Evolutionary conservation across 2,888 invertebrate species (phyloP), one percentile per base, ranked within the genome.

Genomic region (Microplitis manilae): DNA sequence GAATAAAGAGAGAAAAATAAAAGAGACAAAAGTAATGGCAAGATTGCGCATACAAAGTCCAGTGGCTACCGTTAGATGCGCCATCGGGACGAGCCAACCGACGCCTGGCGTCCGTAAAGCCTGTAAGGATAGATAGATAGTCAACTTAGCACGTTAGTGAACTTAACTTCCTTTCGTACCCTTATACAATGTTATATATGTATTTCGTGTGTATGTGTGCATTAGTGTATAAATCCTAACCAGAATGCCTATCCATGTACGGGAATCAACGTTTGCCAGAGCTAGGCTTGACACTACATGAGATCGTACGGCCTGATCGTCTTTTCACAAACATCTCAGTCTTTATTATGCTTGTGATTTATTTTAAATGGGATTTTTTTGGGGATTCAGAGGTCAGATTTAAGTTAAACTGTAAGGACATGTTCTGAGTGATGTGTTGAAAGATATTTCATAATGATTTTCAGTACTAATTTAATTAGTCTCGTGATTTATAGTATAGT

Each of bases 31-130:
- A 20, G 39, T 20, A 17, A 60, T 62, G 62, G 85, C 85, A 85
- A 83, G 84, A 87, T 86, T 86, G 84, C 84, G 86, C 86, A 87
- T 88, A 87, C 86, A 86, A 87, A 88, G 83, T 83, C 81, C 79
- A 76, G 73, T 73, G 81, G 84, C 85, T 84, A 85, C 85, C 85
- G 85, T 85, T 85, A 85, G 79, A 64, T 68, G 71, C 68, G 77
- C 64, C 78, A 39, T 70, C 75, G 75, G 69, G 74, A 62, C 62
- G 62, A 62, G 62, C 62, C 13, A 69, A 72, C 61, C 72, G 64
- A 72, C 72, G 40, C 62, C 72, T 64, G 41, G 41, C 64, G 64
- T 77, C 78, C 74, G 76, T 79, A 78, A 78, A 7, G 62, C 62
- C 62, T 62, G 62, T 15, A 79, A 75, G 77, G 73, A 75, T 68